Evolutionary conservation across 2,113 vertebrate genomes (phyloP).

Genomic region (Uria aalge): DNA sequence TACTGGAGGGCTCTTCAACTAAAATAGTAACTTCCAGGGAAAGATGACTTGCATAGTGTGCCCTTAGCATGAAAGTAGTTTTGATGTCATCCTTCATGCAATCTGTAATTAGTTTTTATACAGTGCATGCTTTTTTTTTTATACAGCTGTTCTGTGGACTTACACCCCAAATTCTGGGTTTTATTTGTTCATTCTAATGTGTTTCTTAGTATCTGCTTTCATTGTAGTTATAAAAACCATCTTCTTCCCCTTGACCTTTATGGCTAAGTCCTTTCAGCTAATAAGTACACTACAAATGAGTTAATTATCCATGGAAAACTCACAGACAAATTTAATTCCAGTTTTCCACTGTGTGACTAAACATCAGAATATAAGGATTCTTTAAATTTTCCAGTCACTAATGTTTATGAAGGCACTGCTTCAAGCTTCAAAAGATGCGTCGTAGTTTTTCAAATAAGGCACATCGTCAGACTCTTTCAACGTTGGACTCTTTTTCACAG

Average conservation of each 20-base stretch:
- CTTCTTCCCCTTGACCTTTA: conserved; percentile 18
- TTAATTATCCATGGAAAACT: conserved; percentile 17
- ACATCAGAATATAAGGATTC: neutral
- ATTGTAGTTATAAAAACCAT: neutral
- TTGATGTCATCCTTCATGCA: neutral
- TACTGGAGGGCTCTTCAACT: neutral
- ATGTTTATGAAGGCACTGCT: neutral
- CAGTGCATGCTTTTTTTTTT: neutral
- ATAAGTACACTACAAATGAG: neutral
- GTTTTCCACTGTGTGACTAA: neutral
- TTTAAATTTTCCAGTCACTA: neutral
- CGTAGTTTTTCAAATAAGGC: neutral
- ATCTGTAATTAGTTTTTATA: neutral
- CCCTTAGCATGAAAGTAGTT: neutral
- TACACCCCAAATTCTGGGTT: neutral
- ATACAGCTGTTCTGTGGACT: neutral
- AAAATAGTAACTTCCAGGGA: neutral
- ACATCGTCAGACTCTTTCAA: neutral
- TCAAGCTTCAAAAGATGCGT: neutral
- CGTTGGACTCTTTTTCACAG: neutral
- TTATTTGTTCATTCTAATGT: neutral
- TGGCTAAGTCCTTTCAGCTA: neutral
- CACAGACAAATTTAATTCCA: neutral
- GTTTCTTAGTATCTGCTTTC: neutral
- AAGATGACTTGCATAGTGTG: neutral